Percentiles rank a stretch among this genome's conserved stretches.
phyloP scores from a whole-genome alignment of 2,113 vertebrate species.

The Xyrauchen texanus region DNA sequence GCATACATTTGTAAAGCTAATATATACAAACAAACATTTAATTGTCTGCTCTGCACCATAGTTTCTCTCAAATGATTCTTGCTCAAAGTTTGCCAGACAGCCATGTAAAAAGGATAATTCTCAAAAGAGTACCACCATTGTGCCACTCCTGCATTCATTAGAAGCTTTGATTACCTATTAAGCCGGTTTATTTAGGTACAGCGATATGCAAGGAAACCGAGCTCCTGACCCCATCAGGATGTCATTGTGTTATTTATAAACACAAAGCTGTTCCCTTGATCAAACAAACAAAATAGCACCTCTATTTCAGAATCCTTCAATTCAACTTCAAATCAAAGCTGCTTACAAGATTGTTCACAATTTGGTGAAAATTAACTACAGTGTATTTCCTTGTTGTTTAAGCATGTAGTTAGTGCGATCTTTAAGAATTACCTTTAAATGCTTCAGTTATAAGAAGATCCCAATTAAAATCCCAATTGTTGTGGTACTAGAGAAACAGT shows the following conservation, averaged over 20 bases:
- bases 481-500: background rate
- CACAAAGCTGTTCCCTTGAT: conserved; percentile 37
- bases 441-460: background rate
- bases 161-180: conserved; percentile 5
- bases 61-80: conserved; percentile 14
- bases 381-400: too few relatives aligned
- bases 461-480: background rate
- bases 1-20: background rate
- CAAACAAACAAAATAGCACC: conserved; percentile 18
- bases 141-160: background rate
- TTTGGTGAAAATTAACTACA: conserved; percentile 3
- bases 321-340: conserved; percentile 5
- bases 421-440: background rate
- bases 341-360: conserved; percentile 2
- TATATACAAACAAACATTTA: conserved; percentile 23
- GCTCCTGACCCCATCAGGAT: background rate
- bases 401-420: background rate
- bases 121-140: conserved; percentile 4
- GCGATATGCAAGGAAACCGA: background rate
- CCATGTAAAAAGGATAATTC: background rate
- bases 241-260: conserved; percentile 32
- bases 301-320: background rate
- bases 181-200: background rate
- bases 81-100: conserved; percentile 12
- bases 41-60: conserved; percentile 5